Conservation (phyloP, 1,140 invertebrate genomes). For the Drosophila athabasca region DNA sequence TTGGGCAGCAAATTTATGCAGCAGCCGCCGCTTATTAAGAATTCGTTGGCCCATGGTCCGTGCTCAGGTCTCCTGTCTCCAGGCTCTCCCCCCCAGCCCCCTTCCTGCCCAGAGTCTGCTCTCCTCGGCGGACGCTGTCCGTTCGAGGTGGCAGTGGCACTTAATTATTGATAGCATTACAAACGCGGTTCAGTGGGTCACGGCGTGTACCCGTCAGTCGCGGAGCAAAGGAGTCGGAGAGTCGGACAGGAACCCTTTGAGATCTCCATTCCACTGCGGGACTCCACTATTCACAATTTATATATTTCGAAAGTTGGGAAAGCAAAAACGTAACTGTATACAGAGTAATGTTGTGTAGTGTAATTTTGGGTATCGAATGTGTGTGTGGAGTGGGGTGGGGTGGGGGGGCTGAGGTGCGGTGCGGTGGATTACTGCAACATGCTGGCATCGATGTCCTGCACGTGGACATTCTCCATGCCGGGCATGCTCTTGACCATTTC, state of each 20-base stretch:
- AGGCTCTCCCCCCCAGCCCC: neutral
- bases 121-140: constrained; percentile 27
- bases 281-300: constrained; percentile 44
- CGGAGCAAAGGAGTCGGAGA: neutral
- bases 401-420: too few relatives aligned
- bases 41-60: constrained; percentile 49
- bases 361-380: too few relatives aligned
- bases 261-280: constrained; percentile 39
- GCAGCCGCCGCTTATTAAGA: constrained; percentile 75
- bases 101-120: neutral
- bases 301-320: constrained; percentile 25
- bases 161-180: constrained; percentile 82
- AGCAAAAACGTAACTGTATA: too few relatives aligned
- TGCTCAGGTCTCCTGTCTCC: constrained; percentile 3
- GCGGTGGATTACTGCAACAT: constrained; percentile 8
- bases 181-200: constrained; percentile 74
- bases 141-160: constrained; percentile 72
- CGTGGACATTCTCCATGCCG: constrained; percentile 67
- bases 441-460: constrained; percentile 58
- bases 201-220: constrained; percentile 45
- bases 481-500: constrained; percentile 60
- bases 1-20: constrained; percentile 72
- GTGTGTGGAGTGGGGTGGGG: too few relatives aligned
- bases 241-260: constrained; percentile 14
- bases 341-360: too few relatives aligned